These are phyloP conservation scores for Onychomys torridus DNA, from an alignment of 2,797 vertebrate genomes.

Conservation along the genomic window DNA sequence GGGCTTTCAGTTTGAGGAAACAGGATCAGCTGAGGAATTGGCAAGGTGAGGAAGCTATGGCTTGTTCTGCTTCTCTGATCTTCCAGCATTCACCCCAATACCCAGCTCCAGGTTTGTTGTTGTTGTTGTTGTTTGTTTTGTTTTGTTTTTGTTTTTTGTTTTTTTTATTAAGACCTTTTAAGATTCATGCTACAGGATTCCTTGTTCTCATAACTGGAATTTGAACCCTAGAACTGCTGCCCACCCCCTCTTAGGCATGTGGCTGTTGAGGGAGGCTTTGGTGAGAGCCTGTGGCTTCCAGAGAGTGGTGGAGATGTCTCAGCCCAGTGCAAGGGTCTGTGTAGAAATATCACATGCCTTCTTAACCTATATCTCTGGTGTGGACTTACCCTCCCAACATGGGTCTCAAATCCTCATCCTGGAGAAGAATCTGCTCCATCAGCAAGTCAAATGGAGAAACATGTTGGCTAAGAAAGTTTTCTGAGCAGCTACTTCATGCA, in stretches of 20 bases:
- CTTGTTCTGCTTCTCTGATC: too few species aligned
- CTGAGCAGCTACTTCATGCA: fast-evolving
- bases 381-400: fast-evolving
- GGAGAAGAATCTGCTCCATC: fast-evolving
- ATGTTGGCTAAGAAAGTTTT: fast-evolving
- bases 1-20: too few species aligned
- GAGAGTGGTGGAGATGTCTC: not conserved
- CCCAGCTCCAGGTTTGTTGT: too few species aligned
- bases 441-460: fast-evolving
- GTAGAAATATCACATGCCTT: not conserved
- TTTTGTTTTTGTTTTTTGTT: too few species aligned
- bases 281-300: not conserved
- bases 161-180: too few species aligned
- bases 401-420: fast-evolving
- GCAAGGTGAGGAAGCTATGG: too few species aligned
- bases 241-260: fast-evolving
- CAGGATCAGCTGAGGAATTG: too few species aligned
- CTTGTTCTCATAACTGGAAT: fast-evolving
- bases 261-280: not conserved
- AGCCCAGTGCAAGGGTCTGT: fast-evolving
- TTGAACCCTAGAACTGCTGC: not conserved
- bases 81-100: too few species aligned
- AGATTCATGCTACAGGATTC: too few species aligned
- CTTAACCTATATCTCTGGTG: fast-evolving
- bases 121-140: too few species aligned